Evolutionary conservation across 2,888 invertebrate species (phyloP), one percentile per base, ranked within the genome.

Genomic region (Lepidochrysops patricia): DNA sequence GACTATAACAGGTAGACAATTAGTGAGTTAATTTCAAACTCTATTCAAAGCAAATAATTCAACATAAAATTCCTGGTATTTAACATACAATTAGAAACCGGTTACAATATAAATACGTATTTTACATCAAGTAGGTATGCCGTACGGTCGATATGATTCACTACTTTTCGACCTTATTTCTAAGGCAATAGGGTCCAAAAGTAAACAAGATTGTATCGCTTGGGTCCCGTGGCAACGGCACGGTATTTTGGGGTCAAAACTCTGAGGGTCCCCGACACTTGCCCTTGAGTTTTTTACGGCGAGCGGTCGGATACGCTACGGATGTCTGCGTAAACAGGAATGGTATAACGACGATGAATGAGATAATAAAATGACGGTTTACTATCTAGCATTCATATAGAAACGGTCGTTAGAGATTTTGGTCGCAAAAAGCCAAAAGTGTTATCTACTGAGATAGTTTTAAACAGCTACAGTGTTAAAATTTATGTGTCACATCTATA

Each of bases 251-350:
- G 78, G 32, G 87, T 82, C 86, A 87, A 87, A 88, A 78, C 26
- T 35, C 37, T 79, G 69, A 66, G 79, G 80, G 79, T 82, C 82
- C 73, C 73, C 79, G 84, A 79, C 84, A 73, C 67, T 68, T 82
- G 80, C 77, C 87, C 87, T 88, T 87, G 87, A 79, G 67, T 72
- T 83, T 84, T 82, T 83, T 80, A 70, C 67, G 78, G 57, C 48
- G 52, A 52, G 52, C 59, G n/a, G n/a, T n/a, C n/a, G n/a, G n/a
- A n/a, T n/a, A n/a, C n/a, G n/a, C n/a, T n/a, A n/a, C n/a, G 59
- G 59, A 59, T 59, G 59, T 27, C 19, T 52, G 19, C 35, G 50
- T 52, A 52, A 52, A 32, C 29, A 26, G 54, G 54, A 54, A 54
- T 12, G 26, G 9, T 26, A 50, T 26, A 52, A 52, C 37, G 37